Percentiles rank a stretch among this genome's conserved stretches.
Conservation (phyloP, 2,888 invertebrate species). For the Lasioglossum lativentre region DNA sequence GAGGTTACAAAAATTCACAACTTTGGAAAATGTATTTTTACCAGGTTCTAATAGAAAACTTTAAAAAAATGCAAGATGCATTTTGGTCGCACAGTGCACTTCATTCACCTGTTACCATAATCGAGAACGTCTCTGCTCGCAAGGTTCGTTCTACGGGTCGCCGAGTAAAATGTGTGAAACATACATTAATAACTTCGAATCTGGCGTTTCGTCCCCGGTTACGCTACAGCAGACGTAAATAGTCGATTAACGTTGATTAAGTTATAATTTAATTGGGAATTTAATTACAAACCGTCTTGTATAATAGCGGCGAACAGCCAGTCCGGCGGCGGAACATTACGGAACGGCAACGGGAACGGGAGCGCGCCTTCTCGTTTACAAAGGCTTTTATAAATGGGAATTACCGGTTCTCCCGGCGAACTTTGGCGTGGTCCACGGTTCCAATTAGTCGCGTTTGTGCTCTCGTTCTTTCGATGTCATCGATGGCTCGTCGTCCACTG, state of each 20-base stretch:
- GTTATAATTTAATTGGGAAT: constrained; percentile 50
- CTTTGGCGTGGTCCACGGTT: constrained; percentile 30
- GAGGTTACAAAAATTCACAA: too few species aligned
- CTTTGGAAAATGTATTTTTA: background rate
- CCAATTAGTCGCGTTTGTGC: constrained; percentile 53
- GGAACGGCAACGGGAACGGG: background rate
- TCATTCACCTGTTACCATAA: background rate
- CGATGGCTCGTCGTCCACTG: constrained; percentile 42
- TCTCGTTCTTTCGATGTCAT: constrained; percentile 44
- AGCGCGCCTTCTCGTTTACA: constrained; percentile 35
- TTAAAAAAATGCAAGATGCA: background rate
- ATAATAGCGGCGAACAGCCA: constrained; percentile 1
- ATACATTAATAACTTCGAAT: background rate
- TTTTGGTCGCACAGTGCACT: background rate
- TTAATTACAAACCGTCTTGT: constrained; percentile 38
- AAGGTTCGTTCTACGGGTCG: background rate
- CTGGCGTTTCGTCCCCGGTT: background rate
- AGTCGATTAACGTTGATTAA: constrained; percentile 41
- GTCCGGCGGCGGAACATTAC: background rate
- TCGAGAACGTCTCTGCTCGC: background rate
- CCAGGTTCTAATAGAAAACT: background rate
- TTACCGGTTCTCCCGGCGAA: constrained; percentile 30
- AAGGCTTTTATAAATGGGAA: constrained; percentile 53
- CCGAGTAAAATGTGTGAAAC: background rate
- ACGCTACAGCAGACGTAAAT: constrained; percentile 27